A percentile compares a stretch with the other conserved stretches of the same genome.
phyloP scores from a whole-genome alignment of 1,140 invertebrate genomes.

The Ceratitis capitata region DNA sequence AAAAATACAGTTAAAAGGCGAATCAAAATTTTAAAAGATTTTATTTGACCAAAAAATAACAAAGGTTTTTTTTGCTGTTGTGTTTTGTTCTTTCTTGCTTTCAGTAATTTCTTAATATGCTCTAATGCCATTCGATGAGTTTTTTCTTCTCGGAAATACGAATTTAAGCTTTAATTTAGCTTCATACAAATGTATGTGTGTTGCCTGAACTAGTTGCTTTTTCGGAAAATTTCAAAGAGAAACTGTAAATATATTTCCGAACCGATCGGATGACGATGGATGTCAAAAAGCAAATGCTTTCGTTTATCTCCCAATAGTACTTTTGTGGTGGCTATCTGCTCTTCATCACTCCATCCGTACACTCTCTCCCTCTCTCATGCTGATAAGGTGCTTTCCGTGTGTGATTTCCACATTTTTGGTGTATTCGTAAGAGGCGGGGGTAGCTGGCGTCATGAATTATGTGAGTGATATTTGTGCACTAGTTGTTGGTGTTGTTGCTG shows the following conservation, averaged over 20 bases:
- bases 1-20: neutral
- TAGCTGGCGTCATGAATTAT: neutral
- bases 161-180: too few relatives aligned
- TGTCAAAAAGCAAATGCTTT: neutral
- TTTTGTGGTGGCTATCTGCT: neutral
- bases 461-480: neutral
- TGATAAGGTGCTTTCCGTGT: slow-evolving; percentile 17
- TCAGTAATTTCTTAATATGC: too few relatives aligned
- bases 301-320: too few relatives aligned
- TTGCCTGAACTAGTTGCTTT: too few relatives aligned
- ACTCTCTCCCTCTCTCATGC: neutral
- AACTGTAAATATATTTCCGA: neutral
- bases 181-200: too few relatives aligned
- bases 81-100: too few relatives aligned
- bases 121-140: too few relatives aligned
- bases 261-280: neutral
- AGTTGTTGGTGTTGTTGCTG: neutral
- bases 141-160: too few relatives aligned
- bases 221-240: too few relatives aligned
- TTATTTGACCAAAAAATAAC: too few relatives aligned
- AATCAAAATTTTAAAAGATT: too few relatives aligned
- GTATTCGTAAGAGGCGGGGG: neutral
- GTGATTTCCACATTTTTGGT: neutral
- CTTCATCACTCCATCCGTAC: neutral
- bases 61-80: too few relatives aligned